These are phyloP conservation scores for Campylomormyrus numenius DNA, from an alignment of 2,113 vertebrate species.

Conservation along the genomic window DNA sequence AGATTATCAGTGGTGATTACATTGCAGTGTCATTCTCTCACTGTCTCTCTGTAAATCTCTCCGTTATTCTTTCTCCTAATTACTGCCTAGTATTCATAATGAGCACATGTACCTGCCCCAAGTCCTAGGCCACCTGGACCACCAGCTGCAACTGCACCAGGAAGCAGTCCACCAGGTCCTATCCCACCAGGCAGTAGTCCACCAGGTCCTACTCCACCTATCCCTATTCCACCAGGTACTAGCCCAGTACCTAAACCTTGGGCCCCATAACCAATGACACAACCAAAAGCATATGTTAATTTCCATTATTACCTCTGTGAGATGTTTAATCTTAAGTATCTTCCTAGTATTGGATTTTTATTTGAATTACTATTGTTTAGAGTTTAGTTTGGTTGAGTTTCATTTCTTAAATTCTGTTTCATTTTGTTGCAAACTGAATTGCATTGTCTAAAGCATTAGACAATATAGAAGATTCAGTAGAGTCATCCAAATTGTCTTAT, in stretches of 20 bases:
- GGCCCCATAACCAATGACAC: neutral
- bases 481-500: neutral
- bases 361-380: neutral
- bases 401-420: neutral
- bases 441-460: neutral
- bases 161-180: neutral
- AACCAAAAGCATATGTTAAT: neutral
- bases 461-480: neutral
- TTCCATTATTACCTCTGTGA: neutral
- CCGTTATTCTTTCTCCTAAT: neutral
- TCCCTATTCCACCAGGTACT: constrained; percentile 18
- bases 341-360: neutral
- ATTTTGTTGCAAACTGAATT: neutral
- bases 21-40: neutral
- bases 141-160: neutral
- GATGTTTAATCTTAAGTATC: neutral
- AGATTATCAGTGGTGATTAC: neutral
- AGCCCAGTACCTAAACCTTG: constrained; percentile 8
- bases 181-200: constrained; percentile 21
- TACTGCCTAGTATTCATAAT: neutral
- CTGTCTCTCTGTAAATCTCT: neutral
- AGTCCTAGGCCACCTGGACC: constrained; percentile 4
- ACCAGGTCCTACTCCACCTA: neutral
- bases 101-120: neutral
- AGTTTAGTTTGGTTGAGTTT: neutral